Conservation (phyloP, 2,113 vertebrate genomes). For the Cebus imitator region DNA sequence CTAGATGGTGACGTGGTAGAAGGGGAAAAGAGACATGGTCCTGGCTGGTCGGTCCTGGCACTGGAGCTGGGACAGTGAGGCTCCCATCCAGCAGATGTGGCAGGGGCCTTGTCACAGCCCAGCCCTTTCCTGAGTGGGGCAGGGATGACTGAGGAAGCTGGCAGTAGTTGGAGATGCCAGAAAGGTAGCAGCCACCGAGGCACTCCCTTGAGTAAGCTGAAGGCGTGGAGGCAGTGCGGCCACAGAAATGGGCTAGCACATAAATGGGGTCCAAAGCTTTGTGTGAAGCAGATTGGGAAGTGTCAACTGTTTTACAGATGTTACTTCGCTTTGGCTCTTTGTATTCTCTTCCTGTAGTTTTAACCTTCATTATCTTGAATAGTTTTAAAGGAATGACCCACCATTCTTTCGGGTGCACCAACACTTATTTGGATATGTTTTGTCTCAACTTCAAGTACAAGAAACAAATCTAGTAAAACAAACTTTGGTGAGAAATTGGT, state of each 20-base stretch:
- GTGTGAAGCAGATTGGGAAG: neutral
- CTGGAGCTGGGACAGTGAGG: accelerated
- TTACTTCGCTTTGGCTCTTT: neutral
- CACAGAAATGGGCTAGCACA: neutral
- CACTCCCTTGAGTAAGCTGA: neutral
- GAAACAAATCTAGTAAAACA: neutral
- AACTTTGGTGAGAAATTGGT: neutral
- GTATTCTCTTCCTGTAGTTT: neutral
- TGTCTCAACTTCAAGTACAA: neutral
- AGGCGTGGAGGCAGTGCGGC: too few species aligned
- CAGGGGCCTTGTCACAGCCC: neutral
- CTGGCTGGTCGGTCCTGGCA: neutral
- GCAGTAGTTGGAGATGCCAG: accelerated
- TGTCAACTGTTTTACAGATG: neutral
- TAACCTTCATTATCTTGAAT: neutral
- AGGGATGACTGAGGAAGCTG: neutral
- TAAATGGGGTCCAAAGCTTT: too few species aligned
- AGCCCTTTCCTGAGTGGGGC: too few species aligned
- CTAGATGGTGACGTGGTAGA: neutral
- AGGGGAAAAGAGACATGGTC: neutral
- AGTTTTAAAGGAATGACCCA: neutral
- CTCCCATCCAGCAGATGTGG: neutral
- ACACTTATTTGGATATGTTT: neutral
- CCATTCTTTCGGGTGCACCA: neutral
- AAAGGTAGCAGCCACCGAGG: neutral